These are phyloP conservation scores for Centruroides vittatus DNA, from an alignment of 1,140 invertebrate genomes.

Conservation along the genomic window DNA sequence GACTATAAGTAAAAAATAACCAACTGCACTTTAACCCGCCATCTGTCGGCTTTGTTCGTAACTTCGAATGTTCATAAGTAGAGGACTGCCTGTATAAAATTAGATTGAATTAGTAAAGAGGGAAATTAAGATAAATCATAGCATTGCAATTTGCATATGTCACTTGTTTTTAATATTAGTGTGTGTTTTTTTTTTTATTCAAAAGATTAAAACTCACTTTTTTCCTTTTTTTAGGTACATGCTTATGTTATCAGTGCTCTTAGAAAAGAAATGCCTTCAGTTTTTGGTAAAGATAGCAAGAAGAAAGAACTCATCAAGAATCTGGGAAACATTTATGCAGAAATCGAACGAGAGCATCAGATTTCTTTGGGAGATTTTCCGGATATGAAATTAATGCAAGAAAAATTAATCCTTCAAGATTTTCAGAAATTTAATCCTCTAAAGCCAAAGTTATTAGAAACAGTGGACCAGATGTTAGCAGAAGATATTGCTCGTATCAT, in stretches of 20 bases:
- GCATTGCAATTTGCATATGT: no score
- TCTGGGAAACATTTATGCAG: slow-evolving; percentile 31
- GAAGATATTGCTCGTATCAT: slow-evolving; percentile 90
- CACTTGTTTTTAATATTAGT: no score
- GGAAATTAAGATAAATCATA: no score
- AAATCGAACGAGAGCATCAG: slow-evolving; percentile 32
- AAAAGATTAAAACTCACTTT: no score
- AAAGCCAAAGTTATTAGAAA: slow-evolving; percentile 78
- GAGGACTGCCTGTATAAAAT: no score
- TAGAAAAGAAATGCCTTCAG: slow-evolving; percentile 42
- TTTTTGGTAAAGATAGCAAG: slow-evolving; percentile 46
- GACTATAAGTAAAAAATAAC: no score
- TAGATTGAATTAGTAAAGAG: no score
- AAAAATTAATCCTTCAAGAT: slow-evolving; percentile 66
- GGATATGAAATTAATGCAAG: slow-evolving; percentile 39
- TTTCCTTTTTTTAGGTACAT: slow-evolving; percentile 31
- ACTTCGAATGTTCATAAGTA: no score
- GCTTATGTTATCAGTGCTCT: slow-evolving; percentile 43
- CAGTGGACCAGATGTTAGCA: slow-evolving; percentile 90
- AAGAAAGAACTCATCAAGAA: slow-evolving; percentile 45
- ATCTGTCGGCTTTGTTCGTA: no score
- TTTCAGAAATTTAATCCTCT: slow-evolving; percentile 90
- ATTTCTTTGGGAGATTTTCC: slow-evolving; percentile 45
- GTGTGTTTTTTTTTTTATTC: no score
- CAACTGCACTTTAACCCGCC: no score